These are phyloP conservation scores for Chelidonichthys spinosus DNA, from an alignment of 2,797 vertebrate genomes.

Conservation along the genomic window DNA sequence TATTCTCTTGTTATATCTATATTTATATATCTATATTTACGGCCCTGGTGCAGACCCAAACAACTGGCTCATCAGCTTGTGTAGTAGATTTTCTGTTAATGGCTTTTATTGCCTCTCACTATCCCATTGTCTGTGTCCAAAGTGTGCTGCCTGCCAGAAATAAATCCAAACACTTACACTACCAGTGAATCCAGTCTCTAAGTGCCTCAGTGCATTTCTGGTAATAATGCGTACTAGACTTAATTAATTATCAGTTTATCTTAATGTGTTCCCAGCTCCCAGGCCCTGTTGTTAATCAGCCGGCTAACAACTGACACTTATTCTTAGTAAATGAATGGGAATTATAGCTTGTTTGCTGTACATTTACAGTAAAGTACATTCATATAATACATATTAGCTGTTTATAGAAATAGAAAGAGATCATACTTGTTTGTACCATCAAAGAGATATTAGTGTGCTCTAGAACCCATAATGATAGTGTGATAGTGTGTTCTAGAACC, in stretches of 20 bases:
- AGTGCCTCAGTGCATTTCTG: slow-evolving; percentile 24
- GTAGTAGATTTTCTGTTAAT: slow-evolving; percentile 18
- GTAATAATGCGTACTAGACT: slow-evolving; percentile 27
- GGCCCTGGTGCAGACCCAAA: neutral
- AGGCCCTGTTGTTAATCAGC: slow-evolving; percentile 22
- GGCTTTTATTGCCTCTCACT: slow-evolving; percentile 17
- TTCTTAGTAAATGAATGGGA: neutral
- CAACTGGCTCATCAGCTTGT: slow-evolving; percentile 17
- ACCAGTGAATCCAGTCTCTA: neutral
- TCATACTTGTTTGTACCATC: neutral
- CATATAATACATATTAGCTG: neutral
- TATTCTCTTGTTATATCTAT: too few species aligned
- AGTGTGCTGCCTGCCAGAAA: slow-evolving; percentile 19
- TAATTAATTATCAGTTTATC: slow-evolving; percentile 45
- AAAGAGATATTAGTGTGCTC: neutral
- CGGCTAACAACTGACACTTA: neutral
- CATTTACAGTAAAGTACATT: slow-evolving; percentile 2
- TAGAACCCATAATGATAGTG: too few species aligned
- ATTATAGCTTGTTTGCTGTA: neutral
- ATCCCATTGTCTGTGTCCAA: slow-evolving; percentile 10
- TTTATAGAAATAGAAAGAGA: neutral
- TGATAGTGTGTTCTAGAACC: too few species aligned
- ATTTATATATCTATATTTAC: too few species aligned
- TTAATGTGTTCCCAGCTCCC: slow-evolving; percentile 28
- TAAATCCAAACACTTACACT: slow-evolving; percentile 16